Evolutionary conservation across 2,888 invertebrate species (phyloP), one percentile per base, ranked within the genome.

Genomic region (Heliconius aoede): DNA sequence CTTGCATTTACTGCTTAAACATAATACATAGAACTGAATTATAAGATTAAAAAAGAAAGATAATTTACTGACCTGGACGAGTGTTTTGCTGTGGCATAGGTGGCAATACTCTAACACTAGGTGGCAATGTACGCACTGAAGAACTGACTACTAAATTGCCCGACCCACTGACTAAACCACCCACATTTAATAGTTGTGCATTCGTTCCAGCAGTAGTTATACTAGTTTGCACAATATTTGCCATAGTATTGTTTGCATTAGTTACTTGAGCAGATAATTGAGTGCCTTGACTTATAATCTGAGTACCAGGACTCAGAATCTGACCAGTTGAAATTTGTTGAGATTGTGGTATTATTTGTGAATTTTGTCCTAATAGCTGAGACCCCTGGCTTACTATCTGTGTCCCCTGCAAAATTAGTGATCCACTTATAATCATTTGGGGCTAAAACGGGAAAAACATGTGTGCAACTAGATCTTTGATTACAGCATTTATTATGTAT

Each of bases 261-360:
- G 92, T 86, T 40, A 88, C 88, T 83, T 89, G 92, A 74, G 89
- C 90, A 73, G 92, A 89, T 24, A 93, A 81, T 81, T 94, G 94
- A 18, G 90, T 90, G 24, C 94, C 94, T 85, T 94, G 94, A 80
- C 94, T 94, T 79, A 94, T 94, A 21, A 94, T 94, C 81, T 94
- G 94, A 32, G 94, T 94, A 32, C 88, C 91, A 11, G 92, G 92
- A 80, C 91, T 91, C 72, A 93, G 80, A 24, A 92, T 84, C 80
- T 91, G 91, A 3, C 91, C 90, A 78, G 88, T 87, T 1, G 91
- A 85, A 72, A 94, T 88, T 72, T 93, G 81, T 81, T 93, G 94
- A 15, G 94, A 87, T 79, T 91, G 91, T 32, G 91, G 86, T 81
- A 94, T 89, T 58, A 94, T 92, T 83, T 93, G 93, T 21, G 92